Base-by-base conservation (phyloP, 1,140 invertebrate genomes). In the Rhynchophorus ferrugineus region DNA sequence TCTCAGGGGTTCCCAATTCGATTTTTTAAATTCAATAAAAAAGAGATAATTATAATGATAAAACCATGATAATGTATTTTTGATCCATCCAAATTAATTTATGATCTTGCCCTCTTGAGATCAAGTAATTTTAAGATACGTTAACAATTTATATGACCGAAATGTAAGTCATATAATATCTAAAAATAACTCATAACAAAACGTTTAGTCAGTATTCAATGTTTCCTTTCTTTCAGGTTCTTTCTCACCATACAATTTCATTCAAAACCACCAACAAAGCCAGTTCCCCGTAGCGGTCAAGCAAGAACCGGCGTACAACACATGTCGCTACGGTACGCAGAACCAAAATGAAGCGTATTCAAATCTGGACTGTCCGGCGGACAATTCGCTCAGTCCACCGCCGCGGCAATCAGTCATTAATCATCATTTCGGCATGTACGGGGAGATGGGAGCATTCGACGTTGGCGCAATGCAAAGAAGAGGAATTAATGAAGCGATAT, bases 271-370 rank as follows among this genome's bases (percentile, higher is more conserved):
- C 36, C 37, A 49, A 38, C 13, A 41, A 35, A 29, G 11, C 24
- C 5, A 29, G 5, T 29, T 44, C 19, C 46, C 33, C 9, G 37
- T 45, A 7, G 24, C 42, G 44, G 44, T 54, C 16, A 58, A 58
- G 44, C 43, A 58, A 29, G 52, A 58, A 49, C 47, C 38, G 9
- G 29, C 17, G 16, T 55, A 48, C 42, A 55, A 29, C 22, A 54
- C 53, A 36, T 58, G 51, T 35, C 43, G 52, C 39, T 58, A 49
- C 22, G 44, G 34, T 24, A 21, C 34, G 14, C 37, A n/a, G n/a
- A n/a, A 5, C 43, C 50, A 53, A 53, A 58, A 58, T 55, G 50
- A 54, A 29, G 33, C 20, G 13, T 52, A 58, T 49, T 47, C 48
- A 50, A 51, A 37, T 38, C 19, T 44, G n/a, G 44, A 49, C 18